Evolutionary conservation across 2,113 vertebrate species (phyloP).

Genomic region (Andinoacara biseriatus): DNA sequence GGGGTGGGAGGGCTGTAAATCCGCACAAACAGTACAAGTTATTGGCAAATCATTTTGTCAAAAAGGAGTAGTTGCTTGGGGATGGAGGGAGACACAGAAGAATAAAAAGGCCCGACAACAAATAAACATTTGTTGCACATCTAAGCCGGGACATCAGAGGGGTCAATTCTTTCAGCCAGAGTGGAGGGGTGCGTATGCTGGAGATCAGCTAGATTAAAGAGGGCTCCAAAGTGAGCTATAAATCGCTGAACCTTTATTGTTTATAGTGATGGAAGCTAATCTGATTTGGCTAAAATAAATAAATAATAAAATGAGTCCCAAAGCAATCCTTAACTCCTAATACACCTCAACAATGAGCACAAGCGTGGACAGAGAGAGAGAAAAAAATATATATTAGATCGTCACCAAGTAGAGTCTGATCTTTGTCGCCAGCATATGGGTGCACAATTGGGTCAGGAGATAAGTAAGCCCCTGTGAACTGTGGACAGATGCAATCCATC

Average conservation of each 20-base stretch:
- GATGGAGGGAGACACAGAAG: constrained; percentile 17
- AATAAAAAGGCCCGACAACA: constrained; percentile 18
- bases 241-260: constrained; percentile 24
- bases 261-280: constrained; percentile 2
- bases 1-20: constrained; percentile 48
- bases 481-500: constrained; percentile 69
- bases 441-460: constrained; percentile 72
- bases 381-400: neutral
- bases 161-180: constrained; percentile 37
- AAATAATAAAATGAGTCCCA: neutral
- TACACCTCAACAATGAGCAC: neutral
- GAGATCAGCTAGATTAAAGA: constrained; percentile 66
- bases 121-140: constrained; percentile 55
- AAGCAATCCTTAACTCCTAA: neutral
- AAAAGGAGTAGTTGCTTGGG: constrained; percentile 51
- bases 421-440: constrained; percentile 50
- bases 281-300: constrained; percentile 20
- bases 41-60: constrained; percentile 68
- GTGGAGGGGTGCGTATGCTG: constrained; percentile 18
- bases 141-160: constrained; percentile 43
- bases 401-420: constrained; percentile 24
- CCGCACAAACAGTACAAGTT: constrained; percentile 45
- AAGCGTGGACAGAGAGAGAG: neutral
- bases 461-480: constrained; percentile 63
- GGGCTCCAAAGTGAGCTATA: constrained; percentile 41